These are phyloP conservation scores for Nasonia longicornis DNA, from an alignment of 1,140 invertebrate genomes.

Conservation along the genomic window DNA sequence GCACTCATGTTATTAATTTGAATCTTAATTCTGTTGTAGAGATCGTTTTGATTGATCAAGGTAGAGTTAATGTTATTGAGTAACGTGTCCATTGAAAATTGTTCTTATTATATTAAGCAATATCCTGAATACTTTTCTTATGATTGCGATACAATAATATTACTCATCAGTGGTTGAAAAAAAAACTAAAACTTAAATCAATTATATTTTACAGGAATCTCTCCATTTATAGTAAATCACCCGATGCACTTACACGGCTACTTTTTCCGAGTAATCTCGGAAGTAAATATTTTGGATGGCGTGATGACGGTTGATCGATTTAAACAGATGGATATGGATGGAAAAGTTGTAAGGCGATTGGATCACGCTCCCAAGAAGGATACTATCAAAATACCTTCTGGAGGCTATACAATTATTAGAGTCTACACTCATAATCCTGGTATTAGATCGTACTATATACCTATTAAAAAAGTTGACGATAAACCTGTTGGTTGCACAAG, in stretches of 20 bases:
- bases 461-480: neutral
- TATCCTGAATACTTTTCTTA: too few species aligned
- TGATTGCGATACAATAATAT: too few species aligned
- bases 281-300: slow-evolving; percentile 76
- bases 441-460: neutral
- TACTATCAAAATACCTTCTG: slow-evolving; percentile 86
- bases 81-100: neutral
- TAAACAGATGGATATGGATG: slow-evolving; percentile 76
- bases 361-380: slow-evolving; percentile 84
- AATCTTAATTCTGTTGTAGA: slow-evolving; percentile 20
- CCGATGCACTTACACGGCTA: slow-evolving; percentile 90
- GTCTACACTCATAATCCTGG: slow-evolving; percentile 22
- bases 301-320: slow-evolving; percentile 78
- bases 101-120: too few species aligned
- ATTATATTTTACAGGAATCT: neutral
- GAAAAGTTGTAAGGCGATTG: slow-evolving; percentile 82
- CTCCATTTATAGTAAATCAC: slow-evolving; percentile 75
- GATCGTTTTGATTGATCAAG: slow-evolving; percentile 33
- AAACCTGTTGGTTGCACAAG: neutral
- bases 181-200: neutral
- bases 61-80: neutral
- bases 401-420: slow-evolving; percentile 82
- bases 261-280: slow-evolving; percentile 81
- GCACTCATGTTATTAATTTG: slow-evolving; percentile 8
- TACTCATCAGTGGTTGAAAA: too few species aligned